phyloP scores from a whole-genome alignment of 2,888 invertebrate species.

The Heliothis peltigera region DNA sequence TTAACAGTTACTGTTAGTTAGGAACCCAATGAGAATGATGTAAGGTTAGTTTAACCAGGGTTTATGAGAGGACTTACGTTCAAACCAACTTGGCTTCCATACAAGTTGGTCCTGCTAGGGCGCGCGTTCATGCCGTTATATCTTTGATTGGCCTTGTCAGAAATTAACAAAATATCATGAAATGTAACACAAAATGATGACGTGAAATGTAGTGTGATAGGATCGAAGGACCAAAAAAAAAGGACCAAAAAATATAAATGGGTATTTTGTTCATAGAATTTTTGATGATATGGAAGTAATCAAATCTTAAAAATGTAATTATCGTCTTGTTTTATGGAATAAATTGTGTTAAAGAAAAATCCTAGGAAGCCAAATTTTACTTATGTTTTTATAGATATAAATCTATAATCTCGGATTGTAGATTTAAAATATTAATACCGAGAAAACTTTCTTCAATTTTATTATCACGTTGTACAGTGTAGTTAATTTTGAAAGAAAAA shows the following conservation, averaged over 20 bases:
- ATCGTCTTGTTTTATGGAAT: no score
- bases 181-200: conserved; percentile 12
- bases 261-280: conserved; percentile 1
- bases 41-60: conserved; percentile 39
- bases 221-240: conserved; percentile 6
- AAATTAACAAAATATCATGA: conserved; percentile 40
- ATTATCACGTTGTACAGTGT: background rate
- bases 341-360: no score
- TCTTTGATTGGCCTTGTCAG: conserved; percentile 84
- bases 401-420: no score
- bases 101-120: conserved; percentile 79
- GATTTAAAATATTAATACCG: no score
- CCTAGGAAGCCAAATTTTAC: background rate
- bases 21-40: conserved; percentile 29
- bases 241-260: conserved; percentile 4
- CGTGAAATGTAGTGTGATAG: background rate
- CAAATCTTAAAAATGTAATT: no score
- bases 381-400: no score
- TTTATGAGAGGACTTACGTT: conserved; percentile 78
- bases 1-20: conserved; percentile 11
- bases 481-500: background rate
- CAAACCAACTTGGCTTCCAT: conserved; percentile 81
- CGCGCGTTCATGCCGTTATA: conserved; percentile 80
- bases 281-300: background rate
- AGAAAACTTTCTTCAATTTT: background rate